These are phyloP conservation scores for Oscheius myriophilus DNA, from an alignment of 2,888 invertebrate genomes.

Conservation along the genomic window DNA sequence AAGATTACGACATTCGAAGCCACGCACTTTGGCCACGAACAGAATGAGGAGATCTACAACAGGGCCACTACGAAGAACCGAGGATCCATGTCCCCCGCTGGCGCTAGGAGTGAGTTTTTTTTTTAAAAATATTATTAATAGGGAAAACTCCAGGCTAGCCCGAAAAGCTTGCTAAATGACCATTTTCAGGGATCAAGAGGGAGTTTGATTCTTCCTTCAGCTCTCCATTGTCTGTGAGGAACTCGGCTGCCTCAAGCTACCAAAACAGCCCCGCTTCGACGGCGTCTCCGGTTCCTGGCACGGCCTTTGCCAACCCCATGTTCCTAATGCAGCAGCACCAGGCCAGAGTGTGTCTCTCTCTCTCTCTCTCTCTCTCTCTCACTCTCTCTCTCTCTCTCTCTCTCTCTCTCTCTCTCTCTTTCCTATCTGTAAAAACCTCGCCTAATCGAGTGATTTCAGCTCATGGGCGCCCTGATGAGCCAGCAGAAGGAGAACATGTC, in stretches of 20 bases:
- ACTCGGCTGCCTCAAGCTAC: conserved; percentile 5
- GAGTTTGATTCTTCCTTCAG: conserved; percentile 11
- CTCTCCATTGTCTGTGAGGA: conserved; percentile 8
- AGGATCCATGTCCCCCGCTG: conserved; percentile 6
- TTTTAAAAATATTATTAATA: too few relatives aligned
- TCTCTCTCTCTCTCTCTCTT: too few relatives aligned
- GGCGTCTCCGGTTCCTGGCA: conserved; percentile 2
- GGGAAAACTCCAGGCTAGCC: too few relatives aligned
- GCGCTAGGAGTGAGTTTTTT: background rate
- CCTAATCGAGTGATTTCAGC: background rate
- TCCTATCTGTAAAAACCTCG: too few relatives aligned
- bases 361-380: too few relatives aligned
- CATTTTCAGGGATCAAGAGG: conserved; percentile 9
- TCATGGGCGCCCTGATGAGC: conserved; percentile 22
- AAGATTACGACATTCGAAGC: conserved; percentile 43
- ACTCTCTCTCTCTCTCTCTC: too few relatives aligned
- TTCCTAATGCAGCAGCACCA: conserved; percentile 16
- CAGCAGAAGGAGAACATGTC: conserved; percentile 30
- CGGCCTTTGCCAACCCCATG: conserved; percentile 16
- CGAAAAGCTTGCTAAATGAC: too few relatives aligned
- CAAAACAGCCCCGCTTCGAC: conserved; percentile 10
- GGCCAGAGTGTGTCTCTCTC: background rate
- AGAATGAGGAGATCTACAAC: conserved; percentile 29
- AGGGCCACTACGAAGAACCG: conserved; percentile 26
- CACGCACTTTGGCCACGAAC: conserved; percentile 43